Conservation (phyloP, 2,797 vertebrate species). For the Gadopsis bispinosus region DNA sequence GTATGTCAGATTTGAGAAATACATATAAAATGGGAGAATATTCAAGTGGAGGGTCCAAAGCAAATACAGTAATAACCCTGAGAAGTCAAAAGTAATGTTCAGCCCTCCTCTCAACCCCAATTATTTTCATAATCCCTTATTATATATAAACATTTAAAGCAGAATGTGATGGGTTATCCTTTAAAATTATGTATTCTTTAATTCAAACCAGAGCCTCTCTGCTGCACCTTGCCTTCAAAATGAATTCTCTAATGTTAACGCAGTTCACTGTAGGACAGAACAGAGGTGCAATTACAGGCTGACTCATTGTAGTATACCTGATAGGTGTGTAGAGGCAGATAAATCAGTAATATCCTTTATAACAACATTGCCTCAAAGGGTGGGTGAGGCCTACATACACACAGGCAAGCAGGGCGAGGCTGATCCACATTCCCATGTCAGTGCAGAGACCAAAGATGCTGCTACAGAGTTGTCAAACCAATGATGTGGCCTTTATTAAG, state of each 20-base stretch:
- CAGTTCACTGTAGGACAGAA: constrained; percentile 31
- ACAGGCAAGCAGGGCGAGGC: constrained; percentile 68
- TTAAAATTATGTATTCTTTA: constrained; percentile 1
- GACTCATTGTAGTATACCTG: constrained; percentile 59
- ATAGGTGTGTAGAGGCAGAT: constrained; percentile 64
- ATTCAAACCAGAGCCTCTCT: constrained; percentile 5
- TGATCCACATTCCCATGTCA: constrained; percentile 67
- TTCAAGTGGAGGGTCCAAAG: not conserved
- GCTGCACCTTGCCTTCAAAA: constrained; percentile 13
- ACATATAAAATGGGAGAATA: too few species aligned
- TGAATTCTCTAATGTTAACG: constrained; percentile 9
- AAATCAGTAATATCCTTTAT: constrained; percentile 58
- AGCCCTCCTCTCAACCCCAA: not conserved
- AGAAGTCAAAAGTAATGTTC: not conserved
- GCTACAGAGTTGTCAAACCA: constrained; percentile 53
- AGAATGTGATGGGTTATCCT: not conserved
- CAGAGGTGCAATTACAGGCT: constrained; percentile 56
- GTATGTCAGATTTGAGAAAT: not conserved
- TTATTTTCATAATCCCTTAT: not conserved
- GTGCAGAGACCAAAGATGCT: constrained; percentile 52
- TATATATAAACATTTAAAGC: not conserved
- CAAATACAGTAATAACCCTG: not conserved
- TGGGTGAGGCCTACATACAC: constrained; percentile 56
- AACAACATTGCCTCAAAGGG: constrained; percentile 70
- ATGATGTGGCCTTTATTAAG: constrained; percentile 62